Evolutionary conservation across 2,888 invertebrate species (phyloP).

Genomic region (Xanthia togata): DNA sequence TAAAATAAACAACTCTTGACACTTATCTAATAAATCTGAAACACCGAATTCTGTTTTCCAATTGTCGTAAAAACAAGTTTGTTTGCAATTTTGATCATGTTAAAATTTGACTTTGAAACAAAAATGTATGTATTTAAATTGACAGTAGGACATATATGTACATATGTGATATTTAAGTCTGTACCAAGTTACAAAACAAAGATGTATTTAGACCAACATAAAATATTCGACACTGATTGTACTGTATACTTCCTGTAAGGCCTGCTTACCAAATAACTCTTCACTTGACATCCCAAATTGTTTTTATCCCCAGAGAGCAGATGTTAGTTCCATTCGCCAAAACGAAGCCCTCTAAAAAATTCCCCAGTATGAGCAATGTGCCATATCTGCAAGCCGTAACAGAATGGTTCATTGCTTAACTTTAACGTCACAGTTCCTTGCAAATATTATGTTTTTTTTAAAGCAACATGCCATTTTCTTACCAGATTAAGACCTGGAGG

Average conservation of each 20-base stretch:
- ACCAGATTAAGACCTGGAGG: constrained; percentile 67
- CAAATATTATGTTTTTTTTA: constrained; percentile 55
- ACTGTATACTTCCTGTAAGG: constrained; percentile 59
- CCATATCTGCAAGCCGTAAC: constrained; percentile 84
- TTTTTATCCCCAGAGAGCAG: constrained; percentile 83
- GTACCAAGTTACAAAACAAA: constrained; percentile 31
- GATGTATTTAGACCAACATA: constrained; percentile 38
- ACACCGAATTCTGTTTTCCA: constrained; percentile 37
- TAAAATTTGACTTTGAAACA: constrained; percentile 22
- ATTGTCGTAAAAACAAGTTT: constrained; percentile 7
- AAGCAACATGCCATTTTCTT: constrained; percentile 59
- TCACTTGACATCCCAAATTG: constrained; percentile 87
- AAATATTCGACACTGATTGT: constrained; percentile 42
- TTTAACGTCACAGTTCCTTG: constrained; percentile 80
- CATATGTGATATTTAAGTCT: constrained; percentile 17
- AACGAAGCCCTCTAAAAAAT: constrained; percentile 78
- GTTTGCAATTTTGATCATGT: constrained; percentile 31
- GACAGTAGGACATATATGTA: constrained; percentile 59
- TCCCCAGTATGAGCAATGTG: constrained; percentile 82
- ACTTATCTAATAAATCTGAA: constrained; percentile 35
- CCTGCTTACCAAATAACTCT: constrained; percentile 82
- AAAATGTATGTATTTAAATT: constrained; percentile 43
- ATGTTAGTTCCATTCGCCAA: constrained; percentile 70
- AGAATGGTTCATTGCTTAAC: constrained; percentile 81
- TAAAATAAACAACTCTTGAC: constrained; percentile 60